Base-by-base conservation (phyloP, 2,797 vertebrate genomes). In the Anisognathus igniventris region DNA sequence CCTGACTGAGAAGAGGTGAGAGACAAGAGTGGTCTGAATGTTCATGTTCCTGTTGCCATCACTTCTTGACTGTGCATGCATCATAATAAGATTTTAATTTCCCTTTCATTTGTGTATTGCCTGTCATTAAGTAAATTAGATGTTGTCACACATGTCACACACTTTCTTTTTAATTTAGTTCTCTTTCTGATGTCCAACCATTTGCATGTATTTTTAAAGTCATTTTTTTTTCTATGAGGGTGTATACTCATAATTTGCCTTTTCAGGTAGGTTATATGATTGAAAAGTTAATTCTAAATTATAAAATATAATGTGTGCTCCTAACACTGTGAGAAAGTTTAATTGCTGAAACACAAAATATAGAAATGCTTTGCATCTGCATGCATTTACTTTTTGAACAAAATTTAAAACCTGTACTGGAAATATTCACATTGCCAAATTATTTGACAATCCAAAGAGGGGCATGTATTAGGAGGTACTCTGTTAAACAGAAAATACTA, bases 211-310 rank as follows among this genome's bases (percentile, higher is more conserved):
- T 44, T 87, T 88, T 72, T 27, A 66, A n/a, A 77, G 42, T 50
- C 1, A 2, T 0, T 4, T 31, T 39, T 79, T 75, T 71, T 30
- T 28, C 20, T 47, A 0, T 54, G 12, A 37, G 15, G 3, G 0
- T 50, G 3, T 61, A 17, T 47, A 18, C 18, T 78, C 4, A 11
- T 85, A 2, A 24, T 74, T 74, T 86, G 48, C 30, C 24, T 81
- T 81, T 78, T 67, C 17, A 61, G 13, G 24, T 53, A 65, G 42
- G 20, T 72, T 64, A 44, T 37, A 20, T 33, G 13, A 18, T 47
- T 81, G 48, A 77, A 61, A 81, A 84, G 35, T 67, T 88, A 57
- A 16, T 77, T 74, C 14, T 23, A 35, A 53, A 18, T 54, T 44
- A 14, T 9, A 9, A 62, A 80, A 42, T 62, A 27, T 3, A 4